Evolutionary conservation across 1,140 invertebrate genomes (phyloP).

Genomic region (Pachyrhynchus sulphureomaculatus): DNA sequence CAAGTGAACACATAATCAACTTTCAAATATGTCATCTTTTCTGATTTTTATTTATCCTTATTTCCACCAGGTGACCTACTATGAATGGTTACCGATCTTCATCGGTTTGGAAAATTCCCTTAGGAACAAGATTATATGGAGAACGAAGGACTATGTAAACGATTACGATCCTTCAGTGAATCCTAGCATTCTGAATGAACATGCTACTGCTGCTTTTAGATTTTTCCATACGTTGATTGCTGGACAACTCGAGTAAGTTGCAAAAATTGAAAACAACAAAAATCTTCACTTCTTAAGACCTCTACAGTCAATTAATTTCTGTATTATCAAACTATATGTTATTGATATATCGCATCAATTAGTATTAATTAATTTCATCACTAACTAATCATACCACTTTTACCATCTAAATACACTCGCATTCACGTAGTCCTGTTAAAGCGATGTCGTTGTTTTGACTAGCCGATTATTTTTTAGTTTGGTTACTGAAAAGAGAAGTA

Average conservation of each 20-base stretch:
- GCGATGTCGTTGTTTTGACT: too few relatives aligned
- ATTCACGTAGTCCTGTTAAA: too few relatives aligned
- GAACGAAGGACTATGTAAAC: conserved; percentile 66
- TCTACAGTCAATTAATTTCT: too few relatives aligned
- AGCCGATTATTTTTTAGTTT: conserved; percentile 60
- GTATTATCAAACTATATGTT: too few relatives aligned
- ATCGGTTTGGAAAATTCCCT: conserved; percentile 67
- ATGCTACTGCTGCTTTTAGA: conserved; percentile 83
- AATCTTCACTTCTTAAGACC: too few relatives aligned
- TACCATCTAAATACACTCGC: too few relatives aligned
- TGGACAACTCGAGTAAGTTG: conserved; percentile 72
- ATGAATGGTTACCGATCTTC: conserved; percentile 83
- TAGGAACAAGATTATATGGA: conserved; percentile 69
- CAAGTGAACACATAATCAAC: too few relatives aligned
- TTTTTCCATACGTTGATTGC: conserved; percentile 85
- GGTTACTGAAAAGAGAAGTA: conserved; percentile 62
- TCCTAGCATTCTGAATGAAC: conserved; percentile 79
- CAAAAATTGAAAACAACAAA: neutral
- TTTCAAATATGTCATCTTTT: too few relatives aligned
- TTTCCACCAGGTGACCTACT: conserved; percentile 85
- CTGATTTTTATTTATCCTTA: too few relatives aligned
- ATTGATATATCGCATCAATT: too few relatives aligned
- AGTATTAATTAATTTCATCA: too few relatives aligned
- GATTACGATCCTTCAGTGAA: conserved; percentile 84
- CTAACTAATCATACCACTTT: too few relatives aligned